Base-by-base conservation (phyloP, 2,797 vertebrate species). In the Hydrocynus forskahlii region DNA sequence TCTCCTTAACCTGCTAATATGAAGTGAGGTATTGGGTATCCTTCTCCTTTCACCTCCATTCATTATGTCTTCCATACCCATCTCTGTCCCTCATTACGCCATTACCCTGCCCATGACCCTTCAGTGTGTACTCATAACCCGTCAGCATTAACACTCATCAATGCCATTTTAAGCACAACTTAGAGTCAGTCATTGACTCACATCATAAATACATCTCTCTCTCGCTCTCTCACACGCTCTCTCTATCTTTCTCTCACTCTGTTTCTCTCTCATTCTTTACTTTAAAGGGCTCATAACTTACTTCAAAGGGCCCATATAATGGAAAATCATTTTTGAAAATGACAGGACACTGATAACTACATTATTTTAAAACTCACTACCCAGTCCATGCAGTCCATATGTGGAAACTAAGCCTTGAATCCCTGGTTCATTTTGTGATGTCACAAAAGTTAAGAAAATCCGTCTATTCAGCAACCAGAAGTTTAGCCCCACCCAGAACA, bases 21-120 rank as follows among this genome's bases (percentile, higher is more conserved):
- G 57, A 76, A 70, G 76, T 69, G 19, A 50, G 54, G 60, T 76
- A 38, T 62, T 17, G 69, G 25, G 19, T 25, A 60, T 76, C 73
- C 19, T 40, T 81, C 21, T 45, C 12, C 50, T 21, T 35, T 52
- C 40, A 59, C 55, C 43, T 54, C 25, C 52, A 19, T 67, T 76
- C 64, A 50, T 81, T 76, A 81, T 76, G 64, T 62, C 43, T 62
- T 70, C 73, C 19, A 78, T 67, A 66, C 38, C 14, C 48, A 73
- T 72, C 59, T 50, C 17, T 21, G 14, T 54, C 50, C 64, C 50
- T 62, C 72, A 40, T 25, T 55, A 48, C 55, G 25, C 79, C 62
- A 81, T 76, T 81, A 76, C 40, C 79, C 79, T 76, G 43, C 66
- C 74, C 64, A 60, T 76, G 73, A 81, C 79, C 79, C 29, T 43